phyloP scores from a whole-genome alignment of 2,113 vertebrate species.

The Ceyx margarethae region DNA sequence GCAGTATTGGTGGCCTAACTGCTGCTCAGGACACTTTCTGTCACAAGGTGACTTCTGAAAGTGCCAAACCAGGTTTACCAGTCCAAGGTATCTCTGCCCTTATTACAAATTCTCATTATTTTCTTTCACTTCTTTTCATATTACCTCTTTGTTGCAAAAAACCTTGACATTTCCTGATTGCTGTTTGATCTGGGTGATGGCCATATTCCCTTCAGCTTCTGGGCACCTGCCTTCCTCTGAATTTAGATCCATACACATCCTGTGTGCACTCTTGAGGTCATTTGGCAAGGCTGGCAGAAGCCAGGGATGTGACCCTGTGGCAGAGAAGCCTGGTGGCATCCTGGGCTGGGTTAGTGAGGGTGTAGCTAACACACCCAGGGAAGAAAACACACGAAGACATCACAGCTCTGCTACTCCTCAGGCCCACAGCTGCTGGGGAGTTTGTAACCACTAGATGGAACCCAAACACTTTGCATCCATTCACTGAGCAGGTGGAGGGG shows the following conservation, averaged over 20 bases:
- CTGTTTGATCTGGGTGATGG: not conserved
- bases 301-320: not conserved
- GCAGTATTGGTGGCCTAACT: not conserved
- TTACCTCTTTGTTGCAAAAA: not conserved
- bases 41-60: not conserved
- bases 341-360: not conserved
- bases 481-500: accelerated
- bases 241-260: not conserved
- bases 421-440: not conserved
- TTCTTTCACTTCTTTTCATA: not conserved
- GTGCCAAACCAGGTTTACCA: not conserved
- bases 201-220: not conserved
- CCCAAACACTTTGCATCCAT: not conserved
- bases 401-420: not conserved
- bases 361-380: not conserved
- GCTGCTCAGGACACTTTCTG: not conserved
- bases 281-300: not conserved
- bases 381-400: not conserved
- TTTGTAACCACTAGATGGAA: constrained; percentile 42
- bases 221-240: not conserved
- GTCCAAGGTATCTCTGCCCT: not conserved
- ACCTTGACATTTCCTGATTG: not conserved
- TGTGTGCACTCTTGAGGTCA: not conserved
- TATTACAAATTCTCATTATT: not conserved
- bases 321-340: not conserved